Evolutionary conservation across 1,140 invertebrate genomes (phyloP).

Genomic region (Drosophila nebulosa): DNA sequence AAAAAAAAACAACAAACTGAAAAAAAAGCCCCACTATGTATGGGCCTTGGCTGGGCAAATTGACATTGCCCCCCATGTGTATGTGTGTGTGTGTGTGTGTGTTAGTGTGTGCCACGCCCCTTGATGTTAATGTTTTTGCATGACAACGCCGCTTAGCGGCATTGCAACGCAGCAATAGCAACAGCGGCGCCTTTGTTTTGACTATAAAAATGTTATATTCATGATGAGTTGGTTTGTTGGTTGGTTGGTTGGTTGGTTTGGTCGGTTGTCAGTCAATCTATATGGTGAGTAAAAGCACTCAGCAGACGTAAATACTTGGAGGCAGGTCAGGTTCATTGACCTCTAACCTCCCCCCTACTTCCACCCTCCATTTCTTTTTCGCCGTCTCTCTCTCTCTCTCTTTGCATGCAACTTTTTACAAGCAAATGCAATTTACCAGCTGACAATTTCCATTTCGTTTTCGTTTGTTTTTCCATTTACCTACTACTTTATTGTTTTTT

Average conservation of each 20-base stretch:
- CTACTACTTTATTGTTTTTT: conserved; percentile 39
- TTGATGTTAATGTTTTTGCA: conserved; percentile 30
- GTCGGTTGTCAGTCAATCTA: neutral
- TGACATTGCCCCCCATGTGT: conserved; percentile 56
- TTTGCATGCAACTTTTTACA: neutral
- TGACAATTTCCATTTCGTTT: conserved; percentile 44
- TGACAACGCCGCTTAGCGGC: conserved; percentile 46
- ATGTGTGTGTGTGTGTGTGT: conserved; percentile 20
- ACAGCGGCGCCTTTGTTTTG: conserved; percentile 66
- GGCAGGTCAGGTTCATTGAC: neutral
- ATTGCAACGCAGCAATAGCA: no score
- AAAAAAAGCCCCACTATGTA: neutral
- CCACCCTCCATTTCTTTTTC: no score
- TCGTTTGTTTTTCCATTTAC: conserved; percentile 47
- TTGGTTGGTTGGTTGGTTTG: neutral
- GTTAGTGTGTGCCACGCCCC: conserved; percentile 28
- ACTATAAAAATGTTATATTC: conserved; percentile 52
- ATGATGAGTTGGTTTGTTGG: conserved; percentile 43
- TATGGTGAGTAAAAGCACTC: neutral
- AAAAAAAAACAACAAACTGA: neutral
- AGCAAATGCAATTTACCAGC: conserved; percentile 29
- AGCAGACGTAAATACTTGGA: neutral
- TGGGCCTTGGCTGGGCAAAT: conserved; percentile 57
- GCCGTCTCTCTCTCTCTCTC: no score
- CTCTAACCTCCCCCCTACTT: neutral